Evolutionary conservation across 2,113 vertebrate species (phyloP).

Genomic region (Erpornis zantholeuca): DNA sequence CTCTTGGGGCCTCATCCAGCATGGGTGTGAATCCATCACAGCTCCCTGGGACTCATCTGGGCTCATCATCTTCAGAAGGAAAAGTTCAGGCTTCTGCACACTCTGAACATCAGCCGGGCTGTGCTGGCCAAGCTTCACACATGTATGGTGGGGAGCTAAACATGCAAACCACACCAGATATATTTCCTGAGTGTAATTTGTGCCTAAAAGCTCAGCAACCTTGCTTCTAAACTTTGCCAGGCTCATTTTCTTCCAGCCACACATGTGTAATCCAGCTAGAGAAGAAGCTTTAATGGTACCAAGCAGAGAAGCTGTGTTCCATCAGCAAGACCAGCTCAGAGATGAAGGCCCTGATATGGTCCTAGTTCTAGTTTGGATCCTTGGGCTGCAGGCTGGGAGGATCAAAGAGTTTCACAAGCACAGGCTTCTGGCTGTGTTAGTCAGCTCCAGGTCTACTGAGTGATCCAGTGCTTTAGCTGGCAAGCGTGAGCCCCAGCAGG

Average conservation of each 20-base stretch:
- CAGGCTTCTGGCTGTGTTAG: background rate
- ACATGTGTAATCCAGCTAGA: background rate
- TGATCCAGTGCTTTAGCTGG: background rate
- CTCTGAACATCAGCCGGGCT: background rate
- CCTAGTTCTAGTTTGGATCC: background rate
- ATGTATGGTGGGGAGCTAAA: background rate
- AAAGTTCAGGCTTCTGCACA: background rate
- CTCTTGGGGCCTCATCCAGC: background rate
- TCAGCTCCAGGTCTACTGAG: background rate
- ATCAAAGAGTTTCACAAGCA: background rate
- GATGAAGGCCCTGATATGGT: background rate
- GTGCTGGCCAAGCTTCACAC: background rate
- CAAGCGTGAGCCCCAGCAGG: background rate
- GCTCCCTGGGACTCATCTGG: background rate
- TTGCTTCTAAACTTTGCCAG: background rate
- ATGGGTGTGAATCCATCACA: background rate
- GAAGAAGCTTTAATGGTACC: background rate
- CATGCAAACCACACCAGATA: background rate
- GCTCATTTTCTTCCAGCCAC: background rate
- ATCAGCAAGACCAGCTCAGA: background rate
- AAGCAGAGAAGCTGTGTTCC: rapidly evolving
- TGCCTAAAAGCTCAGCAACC: background rate
- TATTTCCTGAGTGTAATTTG: background rate
- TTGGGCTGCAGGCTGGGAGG: background rate
- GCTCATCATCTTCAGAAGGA: background rate